phyloP scores from a whole-genome alignment of 1,140 invertebrate genomes.

The Leguminivora glycinivorella region DNA sequence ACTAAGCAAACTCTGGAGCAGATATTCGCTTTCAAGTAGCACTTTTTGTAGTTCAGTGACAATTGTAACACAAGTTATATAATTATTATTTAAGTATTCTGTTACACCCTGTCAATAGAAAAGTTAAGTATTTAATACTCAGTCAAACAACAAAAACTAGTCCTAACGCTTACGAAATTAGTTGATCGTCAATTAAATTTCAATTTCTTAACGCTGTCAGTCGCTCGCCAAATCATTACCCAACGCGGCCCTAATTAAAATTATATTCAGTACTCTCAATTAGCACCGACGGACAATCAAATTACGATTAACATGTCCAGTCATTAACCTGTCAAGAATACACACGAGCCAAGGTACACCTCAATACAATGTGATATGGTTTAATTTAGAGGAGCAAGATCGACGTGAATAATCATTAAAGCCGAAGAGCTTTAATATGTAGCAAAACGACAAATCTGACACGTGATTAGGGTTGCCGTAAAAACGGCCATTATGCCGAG shows the following conservation, averaged over 20 bases:
- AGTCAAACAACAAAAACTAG: background rate
- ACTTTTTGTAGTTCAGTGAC: too few species aligned
- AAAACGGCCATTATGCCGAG: conserved; percentile 70
- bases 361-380: background rate
- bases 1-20: too few species aligned
- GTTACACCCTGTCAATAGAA: too few species aligned
- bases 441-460: conserved; percentile 71
- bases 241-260: conserved; percentile 19
- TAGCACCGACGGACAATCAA: conserved; percentile 35
- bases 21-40: too few species aligned
- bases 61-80: too few species aligned
- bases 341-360: background rate
- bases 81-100: too few species aligned
- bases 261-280: conserved; percentile 24
- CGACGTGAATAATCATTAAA: conserved; percentile 60
- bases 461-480: conserved; percentile 74
- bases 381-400: conserved; percentile 35
- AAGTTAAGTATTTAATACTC: too few species aligned
- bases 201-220: conserved; percentile 6
- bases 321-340: conserved; percentile 42
- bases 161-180: background rate
- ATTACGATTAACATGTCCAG: conserved; percentile 43
- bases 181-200: background rate
- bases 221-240: conserved; percentile 20
- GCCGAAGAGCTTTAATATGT: conserved; percentile 55